Percentiles rank a stretch among this genome's conserved stretches.
Conservation (phyloP, 2,797 vertebrate genomes). For the Triplophysa yarkandensis region DNA sequence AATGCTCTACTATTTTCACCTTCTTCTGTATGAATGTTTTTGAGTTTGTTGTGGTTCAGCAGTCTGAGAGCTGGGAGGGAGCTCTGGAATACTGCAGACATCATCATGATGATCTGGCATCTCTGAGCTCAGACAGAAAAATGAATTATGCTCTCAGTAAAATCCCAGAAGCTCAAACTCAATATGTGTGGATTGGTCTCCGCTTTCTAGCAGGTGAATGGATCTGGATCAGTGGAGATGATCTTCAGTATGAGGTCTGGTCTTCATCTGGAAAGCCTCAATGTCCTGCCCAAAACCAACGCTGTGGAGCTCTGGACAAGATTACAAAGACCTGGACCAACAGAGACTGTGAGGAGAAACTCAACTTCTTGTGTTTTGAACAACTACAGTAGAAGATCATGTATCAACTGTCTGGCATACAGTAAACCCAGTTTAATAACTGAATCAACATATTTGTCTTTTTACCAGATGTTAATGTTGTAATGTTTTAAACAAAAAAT, state of each 20-base stretch:
- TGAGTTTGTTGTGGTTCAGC: neutral
- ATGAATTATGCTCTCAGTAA: neutral
- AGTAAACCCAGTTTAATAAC: no score
- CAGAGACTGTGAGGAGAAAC: slow-evolving; percentile 43
- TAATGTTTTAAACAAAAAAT: no score
- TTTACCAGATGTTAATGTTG: no score
- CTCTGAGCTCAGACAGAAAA: neutral
- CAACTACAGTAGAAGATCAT: no score
- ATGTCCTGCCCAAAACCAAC: slow-evolving; percentile 34
- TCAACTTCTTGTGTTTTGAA: slow-evolving; percentile 45
- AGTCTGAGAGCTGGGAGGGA: neutral
- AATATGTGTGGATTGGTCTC: slow-evolving; percentile 13
- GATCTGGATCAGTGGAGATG: slow-evolving; percentile 60
- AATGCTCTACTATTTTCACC: accelerated
- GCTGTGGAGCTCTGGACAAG: slow-evolving; percentile 41
- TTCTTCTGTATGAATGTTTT: neutral
- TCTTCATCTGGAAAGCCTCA: neutral
- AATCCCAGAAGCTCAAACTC: neutral
- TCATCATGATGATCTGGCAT: neutral
- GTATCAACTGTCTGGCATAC: no score
- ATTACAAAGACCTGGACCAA: neutral
- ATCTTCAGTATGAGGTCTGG: slow-evolving; percentile 53
- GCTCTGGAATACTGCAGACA: neutral
- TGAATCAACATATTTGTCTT: no score
- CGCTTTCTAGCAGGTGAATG: slow-evolving; percentile 45